Evolutionary conservation across 2,113 vertebrate genomes (phyloP), one percentile per base, ranked within the genome.

Genomic region (Prunella himalayana): DNA sequence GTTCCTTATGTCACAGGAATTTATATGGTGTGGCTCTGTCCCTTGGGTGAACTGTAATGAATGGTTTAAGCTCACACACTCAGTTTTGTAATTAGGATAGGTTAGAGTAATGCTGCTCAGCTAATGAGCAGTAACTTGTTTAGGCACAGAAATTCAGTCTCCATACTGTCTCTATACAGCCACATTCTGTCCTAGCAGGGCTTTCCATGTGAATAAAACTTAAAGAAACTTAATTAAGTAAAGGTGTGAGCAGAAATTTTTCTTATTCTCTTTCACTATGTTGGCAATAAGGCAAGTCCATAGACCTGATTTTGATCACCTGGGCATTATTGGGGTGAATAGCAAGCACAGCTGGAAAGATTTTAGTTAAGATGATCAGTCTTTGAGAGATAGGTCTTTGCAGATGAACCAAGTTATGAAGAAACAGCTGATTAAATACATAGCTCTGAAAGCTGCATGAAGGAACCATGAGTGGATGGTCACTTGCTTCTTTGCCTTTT

Each of bases 41-140:
- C 56, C 64, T 41, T 41, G 91, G 31, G 83, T 82, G 70, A 94
- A 23, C 16, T 64, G 64, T 44, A 79, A 91, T 60, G 31, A 49
- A 57, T 24, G 25, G n/a, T 49, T 79, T 69, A 85, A 90, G 17
- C 25, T 80, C 63, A 49, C 50, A 39, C 39, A 15, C 24, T 82
- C 79, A 25, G 30, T 73, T 93, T 87, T 90, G 37, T 86, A 86
- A 80, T 81, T 93, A 59, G 9, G n/a, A 8, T 22, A 83, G 54
- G 18, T 83, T 77, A 86, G 50, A 82, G 31, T n/a, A 68, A 66
- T 31, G 47, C 73, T 91, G 56, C 60, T 87, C 61, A 70, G 71
- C 25, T 88, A 70, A 70, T 54, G 39, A 93, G 54, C 49, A 87
- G 21, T 76, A 85, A 69, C 49, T 53, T 41, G 41, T 73, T 86